These are phyloP conservation scores for Helostoma temminkii DNA, from an alignment of 2,797 vertebrate genomes.

Conservation along the genomic window DNA sequence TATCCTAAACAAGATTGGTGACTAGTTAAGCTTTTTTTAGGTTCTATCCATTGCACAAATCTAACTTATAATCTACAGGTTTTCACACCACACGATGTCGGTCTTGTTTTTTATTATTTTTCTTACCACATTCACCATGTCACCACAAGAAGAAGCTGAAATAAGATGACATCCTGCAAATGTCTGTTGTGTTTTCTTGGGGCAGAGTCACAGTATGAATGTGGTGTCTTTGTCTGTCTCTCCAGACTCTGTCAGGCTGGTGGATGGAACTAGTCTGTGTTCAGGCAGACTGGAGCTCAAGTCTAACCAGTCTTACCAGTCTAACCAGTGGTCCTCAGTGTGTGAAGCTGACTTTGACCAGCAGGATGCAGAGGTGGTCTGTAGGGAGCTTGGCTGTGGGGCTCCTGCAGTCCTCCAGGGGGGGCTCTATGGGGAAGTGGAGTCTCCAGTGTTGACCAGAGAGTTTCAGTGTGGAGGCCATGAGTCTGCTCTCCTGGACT, in stretches of 20 bases:
- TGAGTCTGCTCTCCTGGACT: slow-evolving; percentile 32
- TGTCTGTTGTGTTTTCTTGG: too few species aligned
- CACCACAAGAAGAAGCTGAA: too few species aligned
- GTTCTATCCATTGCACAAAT: too few species aligned
- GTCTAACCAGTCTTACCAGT: neutral
- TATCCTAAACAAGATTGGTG: too few species aligned
- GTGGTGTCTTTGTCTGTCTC: too few species aligned
- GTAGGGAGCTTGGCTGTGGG: neutral
- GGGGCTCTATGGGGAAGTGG: neutral
- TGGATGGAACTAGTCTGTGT: slow-evolving; percentile 1
- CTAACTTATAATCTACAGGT: too few species aligned
- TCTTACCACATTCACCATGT: too few species aligned
- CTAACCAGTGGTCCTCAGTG: slow-evolving; percentile 13
- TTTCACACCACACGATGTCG: too few species aligned
- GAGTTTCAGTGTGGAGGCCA: slow-evolving; percentile 9
- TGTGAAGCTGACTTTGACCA: slow-evolving; percentile 9
- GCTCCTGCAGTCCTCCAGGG: neutral
- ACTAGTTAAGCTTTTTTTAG: too few species aligned
- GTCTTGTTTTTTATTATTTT: too few species aligned
- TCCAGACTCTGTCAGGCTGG: neutral
- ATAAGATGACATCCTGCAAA: too few species aligned
- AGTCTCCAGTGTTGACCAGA: neutral
- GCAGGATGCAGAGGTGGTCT: slow-evolving; percentile 7
- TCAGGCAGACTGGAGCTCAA: slow-evolving; percentile 40
- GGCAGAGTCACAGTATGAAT: too few species aligned